phyloP scores from a whole-genome alignment of 2,113 vertebrate genomes.

The Cyanoramphus novaezelandiae region DNA sequence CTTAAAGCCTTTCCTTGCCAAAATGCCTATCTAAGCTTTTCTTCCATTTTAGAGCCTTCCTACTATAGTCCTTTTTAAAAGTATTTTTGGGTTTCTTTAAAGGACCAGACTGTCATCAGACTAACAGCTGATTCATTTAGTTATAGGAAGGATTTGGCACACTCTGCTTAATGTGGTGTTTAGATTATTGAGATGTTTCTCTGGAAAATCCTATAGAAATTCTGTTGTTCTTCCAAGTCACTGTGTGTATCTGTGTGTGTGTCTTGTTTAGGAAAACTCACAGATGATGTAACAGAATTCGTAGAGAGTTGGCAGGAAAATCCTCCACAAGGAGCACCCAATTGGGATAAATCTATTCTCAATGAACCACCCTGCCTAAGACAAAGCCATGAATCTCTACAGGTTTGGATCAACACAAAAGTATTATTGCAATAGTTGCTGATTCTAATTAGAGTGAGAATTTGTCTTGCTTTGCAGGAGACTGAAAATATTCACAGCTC shows the following conservation, averaged over 20 bases:
- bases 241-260: not conserved
- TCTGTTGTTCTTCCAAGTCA: not conserved
- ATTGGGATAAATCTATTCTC: conserved; percentile 55
- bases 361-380: conserved; percentile 83
- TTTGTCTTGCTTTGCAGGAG: not conserved
- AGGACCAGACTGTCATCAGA: not conserved
- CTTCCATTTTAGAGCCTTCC: not conserved
- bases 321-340: conserved; percentile 71
- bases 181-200: not conserved
- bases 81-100: not conserved
- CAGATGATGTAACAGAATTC: conserved; percentile 87
- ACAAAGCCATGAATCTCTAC: conserved; percentile 71
- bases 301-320: conserved; percentile 91
- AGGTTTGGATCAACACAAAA: conserved; percentile 72
- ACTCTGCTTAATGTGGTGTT: not conserved
- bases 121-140: not conserved
- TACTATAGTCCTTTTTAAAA: not conserved
- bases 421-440: not conserved
- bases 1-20: not conserved
- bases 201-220: not conserved
- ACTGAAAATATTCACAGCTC: not conserved
- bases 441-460: not conserved
- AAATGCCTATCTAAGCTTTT: not conserved
- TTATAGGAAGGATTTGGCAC: not conserved
- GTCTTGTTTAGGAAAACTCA: conserved; percentile 82